Percentiles rank a stretch among this genome's conserved stretches.
phyloP scores from a whole-genome alignment of 1,140 invertebrate species.

The Platorchestia sp. region DNA sequence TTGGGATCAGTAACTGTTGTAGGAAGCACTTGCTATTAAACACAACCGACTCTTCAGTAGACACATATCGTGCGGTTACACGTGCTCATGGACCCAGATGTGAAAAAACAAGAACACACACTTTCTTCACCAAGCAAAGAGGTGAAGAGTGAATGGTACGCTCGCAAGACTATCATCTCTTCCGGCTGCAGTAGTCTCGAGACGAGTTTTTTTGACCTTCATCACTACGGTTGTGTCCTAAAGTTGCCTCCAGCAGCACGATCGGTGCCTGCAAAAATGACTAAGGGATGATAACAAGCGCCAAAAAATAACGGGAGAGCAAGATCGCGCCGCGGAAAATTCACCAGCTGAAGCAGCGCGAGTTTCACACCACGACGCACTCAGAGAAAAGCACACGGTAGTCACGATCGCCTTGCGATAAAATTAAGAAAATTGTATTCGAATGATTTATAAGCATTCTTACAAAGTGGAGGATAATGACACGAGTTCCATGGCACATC shows the following conservation, averaged over 20 bases:
- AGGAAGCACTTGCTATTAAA: neutral
- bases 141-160: neutral
- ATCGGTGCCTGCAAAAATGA: neutral
- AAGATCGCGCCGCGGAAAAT: neutral
- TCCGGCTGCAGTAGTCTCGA: slow-evolving; percentile 33
- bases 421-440: slow-evolving; percentile 6
- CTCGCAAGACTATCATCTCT: neutral
- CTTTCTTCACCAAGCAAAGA: neutral
- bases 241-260: slow-evolving; percentile 14
- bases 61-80: neutral
- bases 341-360: neutral
- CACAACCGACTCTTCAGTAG: neutral
- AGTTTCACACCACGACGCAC: neutral
- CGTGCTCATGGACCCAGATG: neutral
- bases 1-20: no score
- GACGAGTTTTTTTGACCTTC: slow-evolving; percentile 48
- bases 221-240: slow-evolving; percentile 39
- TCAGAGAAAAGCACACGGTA: neutral
- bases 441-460: neutral
- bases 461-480: neutral
- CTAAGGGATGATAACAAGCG: neutral
- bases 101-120: neutral
- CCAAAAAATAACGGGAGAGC: neutral
- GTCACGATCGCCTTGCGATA: slow-evolving; percentile 29
- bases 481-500: neutral